phyloP scores from a whole-genome alignment of 2,888 invertebrate species.

The Phaonia tiefii region DNA sequence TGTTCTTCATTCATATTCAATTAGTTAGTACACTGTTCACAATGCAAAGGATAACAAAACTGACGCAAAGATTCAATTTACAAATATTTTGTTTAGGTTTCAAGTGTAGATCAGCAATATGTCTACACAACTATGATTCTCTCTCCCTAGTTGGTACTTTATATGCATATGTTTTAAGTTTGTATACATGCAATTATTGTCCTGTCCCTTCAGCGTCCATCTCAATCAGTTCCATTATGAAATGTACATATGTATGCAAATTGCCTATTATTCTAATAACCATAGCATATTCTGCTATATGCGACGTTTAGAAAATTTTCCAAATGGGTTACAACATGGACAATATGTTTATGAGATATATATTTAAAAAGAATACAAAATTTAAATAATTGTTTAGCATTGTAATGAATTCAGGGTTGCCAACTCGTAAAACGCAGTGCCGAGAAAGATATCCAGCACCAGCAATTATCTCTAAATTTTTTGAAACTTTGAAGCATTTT shows the following conservation, averaged over 20 bases:
- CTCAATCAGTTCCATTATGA: background rate
- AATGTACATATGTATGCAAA: slow-evolving; percentile 29
- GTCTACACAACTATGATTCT: no score
- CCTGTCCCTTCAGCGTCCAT: background rate
- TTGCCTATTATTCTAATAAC: slow-evolving; percentile 13
- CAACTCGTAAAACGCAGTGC: no score
- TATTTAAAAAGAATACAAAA: no score
- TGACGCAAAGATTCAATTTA: slow-evolving; percentile 14
- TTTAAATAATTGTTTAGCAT: no score
- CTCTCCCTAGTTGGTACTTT: no score
- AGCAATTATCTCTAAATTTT: no score
- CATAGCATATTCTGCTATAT: slow-evolving; percentile 3
- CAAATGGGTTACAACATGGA: background rate
- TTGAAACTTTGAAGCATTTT: no score
- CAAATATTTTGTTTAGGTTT: background rate
- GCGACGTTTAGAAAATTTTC: slow-evolving; percentile 21
- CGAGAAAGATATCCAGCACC: no score
- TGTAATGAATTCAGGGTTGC: no score
- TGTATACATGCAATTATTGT: background rate
- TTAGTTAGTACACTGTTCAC: slow-evolving; percentile 15
- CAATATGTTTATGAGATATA: slow-evolving; percentile 15
- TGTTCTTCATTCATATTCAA: slow-evolving; percentile 36
- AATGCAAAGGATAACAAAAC: background rate
- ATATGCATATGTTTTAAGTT: no score
- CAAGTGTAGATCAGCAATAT: no score